These are phyloP conservation scores for Idaea biselata DNA, from an alignment of 2,888 invertebrate species.

Conservation along the genomic window DNA sequence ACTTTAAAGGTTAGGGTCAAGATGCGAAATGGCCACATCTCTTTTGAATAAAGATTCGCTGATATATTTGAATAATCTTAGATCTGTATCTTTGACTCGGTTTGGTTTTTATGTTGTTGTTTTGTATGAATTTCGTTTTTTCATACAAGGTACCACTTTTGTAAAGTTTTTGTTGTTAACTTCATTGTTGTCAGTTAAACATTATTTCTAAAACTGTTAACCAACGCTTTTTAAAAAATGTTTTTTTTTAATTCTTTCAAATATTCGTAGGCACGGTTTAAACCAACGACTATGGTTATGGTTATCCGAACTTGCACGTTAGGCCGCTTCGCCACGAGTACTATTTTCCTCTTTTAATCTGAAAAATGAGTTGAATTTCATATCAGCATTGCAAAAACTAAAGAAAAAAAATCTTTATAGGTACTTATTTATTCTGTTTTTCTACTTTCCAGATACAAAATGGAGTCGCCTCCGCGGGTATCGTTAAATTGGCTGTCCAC, in stretches of 20 bases:
- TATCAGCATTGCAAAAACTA: too few relatives aligned
- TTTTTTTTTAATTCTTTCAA: too few relatives aligned
- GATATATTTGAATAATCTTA: neutral
- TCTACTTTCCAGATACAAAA: slow-evolving; percentile 53
- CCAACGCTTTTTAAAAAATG: too few relatives aligned
- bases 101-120: neutral
- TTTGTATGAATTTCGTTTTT: neutral
- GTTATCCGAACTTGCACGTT: too few relatives aligned
- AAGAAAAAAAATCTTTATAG: too few relatives aligned
- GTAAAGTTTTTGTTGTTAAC: slow-evolving; percentile 12
- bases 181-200: too few relatives aligned
- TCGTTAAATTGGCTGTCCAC: slow-evolving; percentile 70
- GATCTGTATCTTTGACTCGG: neutral
- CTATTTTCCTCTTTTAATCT: too few relatives aligned
- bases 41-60: neutral
- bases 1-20: neutral
- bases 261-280: too few relatives aligned
- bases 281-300: too few relatives aligned
- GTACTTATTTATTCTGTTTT: slow-evolving; percentile 13
- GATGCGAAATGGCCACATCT: neutral
- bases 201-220: too few relatives aligned
- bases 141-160: neutral
- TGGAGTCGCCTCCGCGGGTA: slow-evolving; percentile 62
- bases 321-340: too few relatives aligned
- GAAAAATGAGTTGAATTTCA: too few relatives aligned